These are phyloP conservation scores for Caenorhabditis tropicalis DNA, from an alignment of 1,140 invertebrate species.

Conservation along the genomic window DNA sequence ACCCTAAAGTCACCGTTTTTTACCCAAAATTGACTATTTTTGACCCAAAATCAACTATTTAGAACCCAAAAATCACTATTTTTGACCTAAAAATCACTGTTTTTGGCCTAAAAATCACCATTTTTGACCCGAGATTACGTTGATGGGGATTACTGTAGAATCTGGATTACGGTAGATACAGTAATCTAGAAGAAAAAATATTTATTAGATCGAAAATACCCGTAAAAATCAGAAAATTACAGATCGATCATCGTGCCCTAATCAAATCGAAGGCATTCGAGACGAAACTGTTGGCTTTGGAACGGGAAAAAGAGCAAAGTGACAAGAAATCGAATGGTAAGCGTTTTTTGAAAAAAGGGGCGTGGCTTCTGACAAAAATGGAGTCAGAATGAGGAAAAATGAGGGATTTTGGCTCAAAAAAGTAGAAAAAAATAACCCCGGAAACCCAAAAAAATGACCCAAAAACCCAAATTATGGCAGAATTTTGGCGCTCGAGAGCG, in stretches of 20 bases:
- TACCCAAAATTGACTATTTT: neutral
- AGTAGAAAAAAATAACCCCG: neutral
- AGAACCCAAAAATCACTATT: neutral
- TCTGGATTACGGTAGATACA: too few relatives aligned
- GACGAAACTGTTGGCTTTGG: slow-evolving; percentile 68
- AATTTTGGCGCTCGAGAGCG: neutral
- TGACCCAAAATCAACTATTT: neutral
- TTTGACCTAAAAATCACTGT: neutral
- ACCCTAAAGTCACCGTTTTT: neutral
- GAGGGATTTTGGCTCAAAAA: neutral
- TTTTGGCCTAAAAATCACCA: neutral
- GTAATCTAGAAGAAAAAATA: neutral
- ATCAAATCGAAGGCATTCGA: slow-evolving; percentile 68
- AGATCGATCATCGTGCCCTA: slow-evolving; percentile 50
- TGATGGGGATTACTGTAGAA: too few relatives aligned
- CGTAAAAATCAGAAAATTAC: neutral
- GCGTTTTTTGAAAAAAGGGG: slow-evolving; percentile 5
- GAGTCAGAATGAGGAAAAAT: neutral
- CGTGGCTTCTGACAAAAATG: neutral
- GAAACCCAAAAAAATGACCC: slow-evolving; percentile 14
- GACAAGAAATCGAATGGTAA: slow-evolving; percentile 65
- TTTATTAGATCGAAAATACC: neutral
- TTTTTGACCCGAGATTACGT: too few relatives aligned
- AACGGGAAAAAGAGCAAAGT: slow-evolving; percentile 69
- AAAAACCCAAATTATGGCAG: slow-evolving; percentile 19